These are phyloP conservation scores for Calliopum simillimum DNA, from an alignment of 2,888 invertebrate genomes.

Conservation along the genomic window DNA sequence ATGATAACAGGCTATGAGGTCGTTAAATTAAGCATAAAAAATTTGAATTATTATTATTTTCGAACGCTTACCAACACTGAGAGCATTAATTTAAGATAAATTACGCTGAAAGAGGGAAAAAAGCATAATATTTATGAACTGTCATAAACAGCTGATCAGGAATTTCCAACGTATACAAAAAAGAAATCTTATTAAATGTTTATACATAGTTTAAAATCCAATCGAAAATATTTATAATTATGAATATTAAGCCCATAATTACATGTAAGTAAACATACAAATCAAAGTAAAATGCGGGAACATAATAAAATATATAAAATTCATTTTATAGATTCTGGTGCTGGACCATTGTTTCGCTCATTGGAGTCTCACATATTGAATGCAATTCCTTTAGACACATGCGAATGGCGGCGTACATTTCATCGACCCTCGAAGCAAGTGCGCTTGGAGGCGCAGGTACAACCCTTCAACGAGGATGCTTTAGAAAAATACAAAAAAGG, in stretches of 20 bases:
- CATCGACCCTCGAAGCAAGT: conserved; percentile 89
- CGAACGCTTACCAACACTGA: too few species aligned
- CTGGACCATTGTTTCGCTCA: conserved; percentile 85
- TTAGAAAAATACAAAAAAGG: conserved; percentile 75
- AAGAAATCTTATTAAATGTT: conserved; percentile 24
- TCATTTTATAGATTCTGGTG: conserved; percentile 79
- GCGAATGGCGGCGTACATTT: conserved; percentile 92
- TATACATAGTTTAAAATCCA: too few species aligned
- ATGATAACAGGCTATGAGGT: too few species aligned
- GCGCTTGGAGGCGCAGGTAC: conserved; percentile 83
- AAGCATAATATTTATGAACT: conserved; percentile 3
- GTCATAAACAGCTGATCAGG: conserved; percentile 38
- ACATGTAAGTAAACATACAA: conserved; percentile 57
- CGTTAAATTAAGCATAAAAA: too few species aligned
- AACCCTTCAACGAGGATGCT: conserved; percentile 81
- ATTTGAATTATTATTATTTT: too few species aligned
- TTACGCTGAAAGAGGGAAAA: conserved; percentile 5
- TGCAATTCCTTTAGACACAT: conserved; percentile 86
- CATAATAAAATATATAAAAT: neutral
- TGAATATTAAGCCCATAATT: conserved; percentile 64
- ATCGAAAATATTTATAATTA: conserved; percentile 38
- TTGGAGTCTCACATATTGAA: conserved; percentile 82
- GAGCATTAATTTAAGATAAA: too few species aligned
- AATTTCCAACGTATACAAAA: conserved; percentile 2
- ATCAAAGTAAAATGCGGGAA: neutral